These are phyloP conservation scores for Pediacus dermestoides DNA, from an alignment of 2,888 invertebrate species.

Conservation along the genomic window DNA sequence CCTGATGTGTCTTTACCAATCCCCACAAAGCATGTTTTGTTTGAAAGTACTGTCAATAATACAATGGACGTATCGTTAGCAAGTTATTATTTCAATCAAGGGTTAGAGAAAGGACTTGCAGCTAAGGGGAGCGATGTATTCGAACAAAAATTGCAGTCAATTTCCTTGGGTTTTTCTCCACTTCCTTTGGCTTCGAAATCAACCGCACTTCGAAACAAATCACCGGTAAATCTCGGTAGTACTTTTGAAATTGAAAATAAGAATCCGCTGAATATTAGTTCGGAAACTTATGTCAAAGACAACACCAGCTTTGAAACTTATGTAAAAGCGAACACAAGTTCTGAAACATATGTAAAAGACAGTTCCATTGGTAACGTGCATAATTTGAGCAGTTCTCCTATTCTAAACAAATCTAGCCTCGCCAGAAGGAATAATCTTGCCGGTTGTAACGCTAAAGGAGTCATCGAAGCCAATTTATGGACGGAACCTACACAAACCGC, in stretches of 20 bases:
- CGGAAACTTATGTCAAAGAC: conserved; percentile 7
- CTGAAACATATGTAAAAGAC: conserved; percentile 36
- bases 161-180: neutral
- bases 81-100: too few species aligned
- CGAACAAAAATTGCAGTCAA: neutral
- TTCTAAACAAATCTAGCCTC: neutral
- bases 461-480: conserved; percentile 49
- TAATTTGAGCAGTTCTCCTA: too few species aligned
- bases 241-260: neutral
- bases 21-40: too few species aligned
- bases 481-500: conserved; percentile 32
- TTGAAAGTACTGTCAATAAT: too few species aligned
- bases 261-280: conserved; percentile 5
- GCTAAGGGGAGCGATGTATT: too few species aligned
- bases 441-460: conserved; percentile 24
- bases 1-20: too few species aligned
- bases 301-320: conserved; percentile 54
- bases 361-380: conserved; percentile 19
- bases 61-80: too few species aligned
- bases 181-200: neutral
- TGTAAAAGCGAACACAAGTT: conserved; percentile 48
- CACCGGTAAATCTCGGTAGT: neutral
- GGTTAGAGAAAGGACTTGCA: too few species aligned
- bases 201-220: neutral
- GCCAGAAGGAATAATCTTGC: conserved; percentile 19